These are phyloP conservation scores for Aphidius ervi DNA, from an alignment of 1,140 invertebrate genomes.

Conservation along the genomic window DNA sequence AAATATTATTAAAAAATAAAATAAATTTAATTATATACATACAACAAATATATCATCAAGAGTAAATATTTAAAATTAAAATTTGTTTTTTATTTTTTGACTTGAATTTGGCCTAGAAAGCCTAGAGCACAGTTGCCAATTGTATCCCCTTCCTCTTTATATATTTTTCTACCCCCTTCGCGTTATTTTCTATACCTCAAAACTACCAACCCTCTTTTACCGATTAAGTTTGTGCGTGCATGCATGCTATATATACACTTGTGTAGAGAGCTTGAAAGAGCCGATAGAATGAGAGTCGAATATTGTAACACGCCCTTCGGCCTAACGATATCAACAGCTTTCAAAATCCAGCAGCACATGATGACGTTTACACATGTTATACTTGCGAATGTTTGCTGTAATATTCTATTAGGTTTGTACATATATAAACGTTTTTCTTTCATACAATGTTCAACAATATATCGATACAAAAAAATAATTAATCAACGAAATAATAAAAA, in stretches of 20 bases:
- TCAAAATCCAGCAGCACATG: neutral
- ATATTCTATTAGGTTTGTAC: constrained; percentile 34
- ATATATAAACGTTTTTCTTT: constrained; percentile 16
- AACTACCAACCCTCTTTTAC: no score
- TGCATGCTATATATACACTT: no score
- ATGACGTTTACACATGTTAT: constrained; percentile 21
- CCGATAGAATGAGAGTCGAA: no score
- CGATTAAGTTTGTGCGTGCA: no score
- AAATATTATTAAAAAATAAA: no score
- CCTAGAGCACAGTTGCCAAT: neutral
- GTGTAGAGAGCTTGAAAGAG: no score
- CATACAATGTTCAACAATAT: no score
- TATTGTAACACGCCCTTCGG: no score
- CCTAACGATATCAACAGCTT: neutral
- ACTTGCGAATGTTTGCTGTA: constrained; percentile 31
- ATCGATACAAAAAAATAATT: no score
- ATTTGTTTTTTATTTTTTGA: constrained; percentile 8
- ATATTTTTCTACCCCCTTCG: neutral
- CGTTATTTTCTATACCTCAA: neutral
- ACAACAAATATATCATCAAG: neutral
- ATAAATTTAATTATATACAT: neutral
- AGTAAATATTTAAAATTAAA: neutral
- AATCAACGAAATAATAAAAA: no score
- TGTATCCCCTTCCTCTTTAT: neutral
- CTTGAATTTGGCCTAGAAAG: constrained; percentile 1